Percentiles rank a stretch among this genome's conserved stretches.
These are phyloP conservation scores for Psix sp. DNA, from an alignment of 1,140 invertebrate species.

Conservation along the genomic window DNA sequence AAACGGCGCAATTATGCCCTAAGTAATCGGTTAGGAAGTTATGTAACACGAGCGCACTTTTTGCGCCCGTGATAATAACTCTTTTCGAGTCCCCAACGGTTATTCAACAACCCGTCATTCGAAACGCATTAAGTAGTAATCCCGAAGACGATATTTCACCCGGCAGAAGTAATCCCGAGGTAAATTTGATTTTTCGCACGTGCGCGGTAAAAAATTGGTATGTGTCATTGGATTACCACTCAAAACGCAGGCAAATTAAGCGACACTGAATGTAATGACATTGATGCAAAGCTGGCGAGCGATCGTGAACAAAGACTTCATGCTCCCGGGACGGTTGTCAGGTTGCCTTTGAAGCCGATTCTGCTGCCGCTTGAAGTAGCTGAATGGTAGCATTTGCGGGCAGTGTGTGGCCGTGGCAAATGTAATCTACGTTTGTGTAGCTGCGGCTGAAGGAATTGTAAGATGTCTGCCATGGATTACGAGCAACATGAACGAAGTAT, in stretches of 20 bases:
- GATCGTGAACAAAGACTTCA: conserved; percentile 49
- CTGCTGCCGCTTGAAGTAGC: conserved; percentile 29
- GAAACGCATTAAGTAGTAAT: conserved; percentile 37
- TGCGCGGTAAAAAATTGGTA: conserved; percentile 39
- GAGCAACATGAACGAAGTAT: too few species aligned
- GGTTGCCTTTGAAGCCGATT: conserved; percentile 47
- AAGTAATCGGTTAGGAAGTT: conserved; percentile 26
- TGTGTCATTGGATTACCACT: conserved; percentile 42
- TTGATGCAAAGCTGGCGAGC: conserved; percentile 48
- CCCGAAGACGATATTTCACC: conserved; percentile 27
- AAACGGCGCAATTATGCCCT: conserved; percentile 36
- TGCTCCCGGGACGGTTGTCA: conserved; percentile 46
- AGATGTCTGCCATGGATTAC: too few species aligned
- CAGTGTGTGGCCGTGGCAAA: conserved; percentile 64
- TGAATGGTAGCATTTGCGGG: conserved; percentile 61
- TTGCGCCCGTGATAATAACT: too few species aligned
- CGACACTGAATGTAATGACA: conserved; percentile 27
- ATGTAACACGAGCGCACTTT: too few species aligned
- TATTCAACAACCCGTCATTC: conserved; percentile 26
- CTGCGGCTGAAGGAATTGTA: too few species aligned
- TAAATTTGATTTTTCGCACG: conserved; percentile 44
- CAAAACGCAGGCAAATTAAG: conserved; percentile 32
- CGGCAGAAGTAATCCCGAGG: conserved; percentile 20
- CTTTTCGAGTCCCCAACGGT: background rate
- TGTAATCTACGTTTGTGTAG: conserved; percentile 66